Evolutionary conservation across 2,113 vertebrate genomes (phyloP), one percentile per base, ranked within the genome.

Genomic region (Lepus europaeus): DNA sequence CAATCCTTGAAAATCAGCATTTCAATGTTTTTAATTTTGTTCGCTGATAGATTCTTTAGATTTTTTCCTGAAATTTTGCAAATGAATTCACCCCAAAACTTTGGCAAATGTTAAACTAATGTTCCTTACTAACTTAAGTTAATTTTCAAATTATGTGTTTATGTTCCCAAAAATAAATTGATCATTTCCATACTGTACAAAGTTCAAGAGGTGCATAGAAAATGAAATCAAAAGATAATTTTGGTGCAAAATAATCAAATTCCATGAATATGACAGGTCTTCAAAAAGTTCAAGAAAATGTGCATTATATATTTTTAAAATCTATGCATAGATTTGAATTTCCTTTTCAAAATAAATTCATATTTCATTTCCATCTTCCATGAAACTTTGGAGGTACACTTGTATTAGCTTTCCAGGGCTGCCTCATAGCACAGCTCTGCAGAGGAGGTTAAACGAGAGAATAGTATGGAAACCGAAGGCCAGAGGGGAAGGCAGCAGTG

Each of bases 31-130:
- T 36, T 36, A 36, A 79, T 95, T 94, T 59, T 13, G 19, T 82
- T 95, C 94, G 20, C 4, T 95, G 27, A 96, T 95, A 61, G 83
- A 79, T 93, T 96, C 29, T 45, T 64, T 64, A 96, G 36, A 89
- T 89, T 85, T 14, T 86, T 94, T 87, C 4, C 31, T 13, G 87
- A 95, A 91, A 70, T 61, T 29, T 93, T 88, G 4, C 14, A 96
- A 56, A 87, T 20, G 20, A 94, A 61, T 12, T 94, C 29, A 82
- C 73, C 2, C 33, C 19, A 88, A 96, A 85, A 68, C 45, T 33
- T 95, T 22, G 90, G 13, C 13, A 74, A 92, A 56, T 33, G 66
- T 93, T 81, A 14, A 91, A 53, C 25, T 61, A 95, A 93, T 80
- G 72, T 90, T 80, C 61, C 31, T 13, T 88, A 20, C 23, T 87